Evolutionary conservation across 1,140 invertebrate species (phyloP), one percentile per base, ranked within the genome.

Genomic region (Neodiprion lecontei): DNA sequence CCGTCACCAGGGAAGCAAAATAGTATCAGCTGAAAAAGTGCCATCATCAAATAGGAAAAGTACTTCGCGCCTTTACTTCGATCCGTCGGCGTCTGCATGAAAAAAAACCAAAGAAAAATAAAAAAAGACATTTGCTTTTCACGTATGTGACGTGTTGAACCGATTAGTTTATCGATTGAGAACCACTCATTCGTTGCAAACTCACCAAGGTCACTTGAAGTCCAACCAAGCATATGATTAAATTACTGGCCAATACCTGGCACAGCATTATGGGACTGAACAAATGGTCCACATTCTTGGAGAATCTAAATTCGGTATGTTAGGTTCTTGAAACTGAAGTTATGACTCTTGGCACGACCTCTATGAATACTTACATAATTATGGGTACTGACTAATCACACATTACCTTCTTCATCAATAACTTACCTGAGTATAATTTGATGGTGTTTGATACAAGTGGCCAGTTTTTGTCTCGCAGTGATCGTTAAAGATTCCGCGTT

Each of bases 1-100:
- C 77, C 68, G 68, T 82, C 83, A 49, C 83, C 82, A 10, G 83
- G 83, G 71, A 82, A 82, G 70, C 82, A 84, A 53, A 83, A 84
- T 7, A 84, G 75, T 23, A 83, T 65, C 9, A 84, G 71, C 78
- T 84, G 83, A 75, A 79, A 84, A 67, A 84, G 72, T 67, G 83
- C 80, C 80, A 84, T 80, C 11, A 80, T 10, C 49, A 84, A 79
- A 50, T 84, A 82, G 9, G 82, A 81, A 9, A 72, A 47, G 14
- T 77, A 83, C 72, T 80, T 75, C 8, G 78, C 48, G n/a, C 77
- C 48, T 77, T 80, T 79, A 66, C 80, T 72, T 7, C 67, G 48
- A n/a, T 80, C 74, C 48, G 78, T 74, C 70, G 78, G 77, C 40
- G 78, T 77, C 82, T 83, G 71, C 11, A 61, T 68, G 70, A 82